Conservation (phyloP, 1,140 invertebrate genomes). For the Mycetomoellerius zeteki region DNA sequence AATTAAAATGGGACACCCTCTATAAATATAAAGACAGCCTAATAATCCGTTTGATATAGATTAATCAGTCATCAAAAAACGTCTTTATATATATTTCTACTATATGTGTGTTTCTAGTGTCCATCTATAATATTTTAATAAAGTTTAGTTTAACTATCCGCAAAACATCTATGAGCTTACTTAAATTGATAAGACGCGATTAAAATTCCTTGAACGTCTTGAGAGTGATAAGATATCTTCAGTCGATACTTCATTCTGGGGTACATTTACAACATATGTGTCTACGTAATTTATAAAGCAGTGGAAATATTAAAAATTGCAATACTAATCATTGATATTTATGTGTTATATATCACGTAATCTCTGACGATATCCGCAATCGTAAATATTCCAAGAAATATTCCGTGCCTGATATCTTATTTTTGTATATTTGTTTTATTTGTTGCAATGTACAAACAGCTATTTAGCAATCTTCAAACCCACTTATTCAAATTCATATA, state of each 20-base stretch:
- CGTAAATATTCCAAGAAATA: conserved; percentile 40
- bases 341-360: background rate
- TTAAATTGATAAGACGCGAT: conserved; percentile 74
- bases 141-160: conserved; percentile 10
- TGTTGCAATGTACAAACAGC: background rate
- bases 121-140: background rate
- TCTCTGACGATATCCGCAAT: conserved; percentile 24
- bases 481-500: background rate
- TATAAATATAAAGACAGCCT: background rate
- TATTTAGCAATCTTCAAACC: background rate
- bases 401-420: conserved; percentile 1
- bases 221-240: conserved; percentile 77
- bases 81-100: background rate
- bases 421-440: background rate
- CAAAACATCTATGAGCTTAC: conserved; percentile 34
- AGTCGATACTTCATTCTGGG: conserved; percentile 71
- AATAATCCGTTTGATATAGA: background rate
- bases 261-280: conserved; percentile 39
- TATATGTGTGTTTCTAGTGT: conserved; percentile 1
- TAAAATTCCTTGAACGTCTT: conserved; percentile 72
- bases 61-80: background rate
- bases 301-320: conserved; percentile 49
- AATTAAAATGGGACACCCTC: too few relatives aligned
- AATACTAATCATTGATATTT: conserved; percentile 33
- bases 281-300: conserved; percentile 36